Evolutionary conservation across 2,113 vertebrate species (phyloP).

Genomic region (Indicator maculatus): DNA sequence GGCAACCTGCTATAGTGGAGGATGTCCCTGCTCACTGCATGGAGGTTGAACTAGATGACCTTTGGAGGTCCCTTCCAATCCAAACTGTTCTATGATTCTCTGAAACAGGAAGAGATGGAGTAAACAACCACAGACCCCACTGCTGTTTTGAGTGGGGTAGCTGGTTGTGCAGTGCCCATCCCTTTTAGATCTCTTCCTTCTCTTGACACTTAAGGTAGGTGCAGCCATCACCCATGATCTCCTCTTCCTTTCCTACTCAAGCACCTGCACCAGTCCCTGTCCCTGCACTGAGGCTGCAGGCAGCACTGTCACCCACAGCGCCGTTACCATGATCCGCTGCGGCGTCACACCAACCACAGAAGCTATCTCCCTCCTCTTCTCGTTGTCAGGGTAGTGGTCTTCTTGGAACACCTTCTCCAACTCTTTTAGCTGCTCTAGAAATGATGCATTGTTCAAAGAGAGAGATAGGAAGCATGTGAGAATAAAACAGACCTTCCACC

Average conservation of each 20-base stretch:
- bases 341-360: conserved; percentile 88
- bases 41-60: no score
- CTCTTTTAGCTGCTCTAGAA: conserved; percentile 89
- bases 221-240: background rate
- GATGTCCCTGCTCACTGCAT: no score
- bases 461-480: background rate
- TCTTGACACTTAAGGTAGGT: background rate
- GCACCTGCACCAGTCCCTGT: background rate
- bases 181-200: background rate
- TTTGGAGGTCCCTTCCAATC: no score
- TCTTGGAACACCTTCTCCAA: conserved; percentile 89
- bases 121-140: background rate
- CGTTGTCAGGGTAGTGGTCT: conserved; percentile 92
- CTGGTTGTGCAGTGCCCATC: background rate
- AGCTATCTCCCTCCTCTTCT: conserved; percentile 89
- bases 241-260: background rate
- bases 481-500: background rate
- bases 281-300: background rate
- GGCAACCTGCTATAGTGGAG: no score
- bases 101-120: background rate
- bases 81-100: background rate
- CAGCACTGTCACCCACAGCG: background rate
- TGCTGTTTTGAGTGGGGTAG: background rate
- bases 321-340: conserved; percentile 89
- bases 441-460: background rate